phyloP scores from a whole-genome alignment of 1,140 invertebrate species.

The Calephelis nemesis region DNA sequence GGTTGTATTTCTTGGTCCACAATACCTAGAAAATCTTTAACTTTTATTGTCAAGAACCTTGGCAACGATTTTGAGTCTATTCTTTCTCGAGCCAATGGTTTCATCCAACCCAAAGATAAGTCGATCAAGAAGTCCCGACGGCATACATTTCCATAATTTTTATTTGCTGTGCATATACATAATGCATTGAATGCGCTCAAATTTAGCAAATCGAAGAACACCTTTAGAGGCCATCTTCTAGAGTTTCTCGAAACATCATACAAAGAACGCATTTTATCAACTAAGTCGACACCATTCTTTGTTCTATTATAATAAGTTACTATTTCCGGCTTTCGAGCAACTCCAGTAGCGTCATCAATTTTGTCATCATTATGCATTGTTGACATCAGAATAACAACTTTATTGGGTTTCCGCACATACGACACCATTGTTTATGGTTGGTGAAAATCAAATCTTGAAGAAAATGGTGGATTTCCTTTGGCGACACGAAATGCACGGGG shows the following conservation, averaged over 20 bases:
- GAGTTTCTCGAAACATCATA: conserved; percentile 6
- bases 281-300: background rate
- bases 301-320: conserved; percentile 23
- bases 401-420: background rate
- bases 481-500: conserved; percentile 26
- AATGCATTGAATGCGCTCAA: conserved; percentile 25
- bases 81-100: conserved; percentile 20
- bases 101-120: conserved; percentile 16
- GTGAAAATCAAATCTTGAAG: conserved; percentile 23
- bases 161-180: conserved; percentile 26
- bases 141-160: conserved; percentile 11
- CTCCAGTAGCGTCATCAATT: background rate
- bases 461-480: conserved; percentile 23
- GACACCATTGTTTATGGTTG: background rate
- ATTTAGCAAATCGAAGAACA: conserved; percentile 21
- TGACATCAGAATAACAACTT: background rate
- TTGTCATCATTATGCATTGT: conserved; percentile 1
- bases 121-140: conserved; percentile 19
- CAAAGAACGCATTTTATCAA: conserved; percentile 2
- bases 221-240: background rate
- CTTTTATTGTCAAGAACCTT: background rate
- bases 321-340: conserved; percentile 12
- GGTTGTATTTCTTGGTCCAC: background rate
- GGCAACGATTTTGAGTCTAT: conserved; percentile 9
- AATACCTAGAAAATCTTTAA: background rate